Percentiles rank a stretch among this genome's conserved stretches.
phyloP scores from a whole-genome alignment of 2,797 vertebrate genomes.

The Scarus forsteni region DNA sequence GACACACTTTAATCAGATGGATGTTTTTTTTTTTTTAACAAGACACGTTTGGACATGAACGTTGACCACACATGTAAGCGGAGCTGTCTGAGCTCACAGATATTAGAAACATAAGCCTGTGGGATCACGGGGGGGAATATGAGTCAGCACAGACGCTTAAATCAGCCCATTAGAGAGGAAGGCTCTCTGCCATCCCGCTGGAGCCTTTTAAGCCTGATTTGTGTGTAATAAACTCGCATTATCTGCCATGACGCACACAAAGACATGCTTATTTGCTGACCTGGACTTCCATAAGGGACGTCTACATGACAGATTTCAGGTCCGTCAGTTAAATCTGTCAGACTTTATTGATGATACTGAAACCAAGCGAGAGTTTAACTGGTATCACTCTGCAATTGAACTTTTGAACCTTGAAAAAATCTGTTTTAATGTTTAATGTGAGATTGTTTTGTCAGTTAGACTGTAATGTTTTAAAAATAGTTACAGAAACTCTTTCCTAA shows the following conservation, averaged over 20 bases:
- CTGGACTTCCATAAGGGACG: constrained; percentile 54
- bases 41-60: constrained; percentile 13
- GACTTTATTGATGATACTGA: constrained; percentile 40
- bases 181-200: constrained; percentile 50
- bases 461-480: no score
- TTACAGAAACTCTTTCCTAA: no score
- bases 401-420: constrained; percentile 1
- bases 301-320: constrained; percentile 14
- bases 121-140: constrained; percentile 53
- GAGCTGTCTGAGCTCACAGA: constrained; percentile 39
- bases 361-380: constrained; percentile 24
- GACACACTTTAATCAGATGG: background rate
- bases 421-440: background rate
- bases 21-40: background rate
- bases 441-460: no score
- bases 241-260: constrained; percentile 61
- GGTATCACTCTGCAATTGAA: constrained; percentile 24
- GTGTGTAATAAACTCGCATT: constrained; percentile 73
- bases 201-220: constrained; percentile 68
- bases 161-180: constrained; percentile 61
- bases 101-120: constrained; percentile 57
- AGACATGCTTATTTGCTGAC: constrained; percentile 34
- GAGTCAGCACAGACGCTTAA: constrained; percentile 71
- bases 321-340: constrained; percentile 32
- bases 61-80: constrained; percentile 31